phyloP scores from a whole-genome alignment of 2,113 vertebrate genomes.

The Morone chrysops region DNA sequence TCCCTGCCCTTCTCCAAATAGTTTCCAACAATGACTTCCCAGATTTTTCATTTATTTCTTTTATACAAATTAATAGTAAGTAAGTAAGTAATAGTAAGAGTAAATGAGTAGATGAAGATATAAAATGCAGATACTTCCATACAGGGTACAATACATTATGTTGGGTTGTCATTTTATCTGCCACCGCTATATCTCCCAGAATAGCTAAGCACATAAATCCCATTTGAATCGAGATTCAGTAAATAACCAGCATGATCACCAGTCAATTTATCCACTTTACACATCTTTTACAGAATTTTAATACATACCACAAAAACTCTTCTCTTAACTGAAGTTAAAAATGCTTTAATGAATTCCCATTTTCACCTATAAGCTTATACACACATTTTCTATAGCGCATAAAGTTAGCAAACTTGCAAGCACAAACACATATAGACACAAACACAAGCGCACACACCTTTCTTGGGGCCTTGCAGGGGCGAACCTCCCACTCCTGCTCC shows the following conservation, averaged over 20 bases:
- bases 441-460: conserved; percentile 4
- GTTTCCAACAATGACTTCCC: too few relatives aligned
- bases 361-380: background rate
- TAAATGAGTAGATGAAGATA: too few relatives aligned
- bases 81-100: too few relatives aligned
- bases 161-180: background rate
- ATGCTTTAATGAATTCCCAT: background rate
- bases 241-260: background rate
- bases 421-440: background rate
- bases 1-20: too few relatives aligned
- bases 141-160: background rate
- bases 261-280: background rate
- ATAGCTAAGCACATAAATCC: background rate
- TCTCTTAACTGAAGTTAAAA: background rate
- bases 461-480: conserved; percentile 32
- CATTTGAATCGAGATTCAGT: background rate
- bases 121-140: too few relatives aligned
- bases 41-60: too few relatives aligned
- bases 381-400: background rate
- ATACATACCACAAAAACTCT: background rate
- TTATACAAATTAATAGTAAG: too few relatives aligned
- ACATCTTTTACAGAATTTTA: background rate
- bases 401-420: background rate
- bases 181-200: background rate
- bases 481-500: conserved; percentile 52